phyloP scores from a whole-genome alignment of 2,797 vertebrate genomes.

The Leptatherina wallacei region DNA sequence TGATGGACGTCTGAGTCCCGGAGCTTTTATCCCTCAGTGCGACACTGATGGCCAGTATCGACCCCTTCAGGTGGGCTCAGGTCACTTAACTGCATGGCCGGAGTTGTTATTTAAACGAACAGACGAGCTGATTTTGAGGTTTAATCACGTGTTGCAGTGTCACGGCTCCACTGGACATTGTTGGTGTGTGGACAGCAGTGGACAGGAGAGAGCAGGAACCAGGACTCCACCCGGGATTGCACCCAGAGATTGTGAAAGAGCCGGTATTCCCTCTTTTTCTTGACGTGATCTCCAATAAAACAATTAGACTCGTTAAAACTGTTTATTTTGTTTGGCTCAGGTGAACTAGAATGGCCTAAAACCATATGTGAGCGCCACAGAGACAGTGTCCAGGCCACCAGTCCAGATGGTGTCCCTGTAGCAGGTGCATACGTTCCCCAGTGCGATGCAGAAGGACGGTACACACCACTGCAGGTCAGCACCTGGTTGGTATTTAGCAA shows the following conservation, averaged over 20 bases:
- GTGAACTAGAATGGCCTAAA: constrained; percentile 54
- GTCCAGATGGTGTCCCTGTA: constrained; percentile 42
- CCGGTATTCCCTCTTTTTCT: constrained; percentile 69
- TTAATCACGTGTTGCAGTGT: constrained; percentile 80
- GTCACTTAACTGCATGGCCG: rapidly evolving
- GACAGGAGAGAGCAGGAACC: constrained; percentile 84
- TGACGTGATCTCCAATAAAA: neutral
- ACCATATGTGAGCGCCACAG: constrained; percentile 79
- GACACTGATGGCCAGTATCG: constrained; percentile 84
- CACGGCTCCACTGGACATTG: constrained; percentile 86
- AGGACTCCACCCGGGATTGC: constrained; percentile 78
- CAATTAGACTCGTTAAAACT: neutral
- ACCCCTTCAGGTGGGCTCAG: constrained; percentile 67
- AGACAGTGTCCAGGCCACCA: constrained; percentile 58
- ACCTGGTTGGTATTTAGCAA: neutral
- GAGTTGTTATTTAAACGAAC: no score
- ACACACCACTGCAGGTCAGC: constrained; percentile 61
- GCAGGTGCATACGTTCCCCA: constrained; percentile 62
- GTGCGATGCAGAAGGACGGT: constrained; percentile 75
- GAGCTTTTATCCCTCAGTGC: constrained; percentile 80
- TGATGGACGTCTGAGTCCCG: constrained; percentile 10
- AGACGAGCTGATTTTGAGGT: neutral
- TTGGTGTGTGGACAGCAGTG: constrained; percentile 87
- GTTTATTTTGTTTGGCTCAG: constrained; percentile 1
- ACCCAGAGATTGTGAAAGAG: constrained; percentile 72